phyloP scores from a whole-genome alignment of 2,797 vertebrate species.

The Neoniphon sammara region DNA sequence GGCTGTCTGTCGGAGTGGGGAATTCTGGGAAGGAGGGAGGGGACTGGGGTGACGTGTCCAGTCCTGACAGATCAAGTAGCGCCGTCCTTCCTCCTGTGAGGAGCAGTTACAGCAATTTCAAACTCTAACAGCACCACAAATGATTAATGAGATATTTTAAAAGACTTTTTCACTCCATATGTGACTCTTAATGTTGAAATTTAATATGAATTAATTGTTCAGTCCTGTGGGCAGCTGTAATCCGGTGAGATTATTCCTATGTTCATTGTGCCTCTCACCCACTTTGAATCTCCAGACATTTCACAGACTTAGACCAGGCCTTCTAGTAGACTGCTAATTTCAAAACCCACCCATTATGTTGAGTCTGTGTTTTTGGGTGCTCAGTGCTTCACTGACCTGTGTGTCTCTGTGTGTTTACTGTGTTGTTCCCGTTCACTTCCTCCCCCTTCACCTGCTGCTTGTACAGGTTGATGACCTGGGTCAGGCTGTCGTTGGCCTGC shows the following conservation, averaged over 20 bases:
- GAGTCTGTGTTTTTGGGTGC: no score
- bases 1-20: conserved; percentile 78
- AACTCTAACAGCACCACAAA: background rate
- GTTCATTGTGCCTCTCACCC: background rate
- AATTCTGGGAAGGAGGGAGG: conserved; percentile 86
- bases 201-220: no score
- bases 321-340: background rate
- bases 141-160: background rate
- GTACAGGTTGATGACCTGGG: conserved; percentile 96
- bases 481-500: conserved; percentile 97
- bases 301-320: background rate
- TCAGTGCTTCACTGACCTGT: conserved; percentile 46
- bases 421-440: conserved; percentile 90
- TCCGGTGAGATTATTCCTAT: background rate
- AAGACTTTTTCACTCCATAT: background rate
- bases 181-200: no score
- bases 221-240: no score
- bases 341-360: background rate
- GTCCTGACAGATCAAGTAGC: conserved; percentile 91
- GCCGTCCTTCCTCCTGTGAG: conserved; percentile 84
- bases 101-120: conserved; percentile 7
- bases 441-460: conserved; percentile 94
- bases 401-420: conserved; percentile 65
- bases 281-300: background rate
- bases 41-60: conserved; percentile 88